These are phyloP conservation scores for Sphenodon punctatus DNA, from an alignment of 2,797 vertebrate genomes.

Conservation along the genomic window DNA sequence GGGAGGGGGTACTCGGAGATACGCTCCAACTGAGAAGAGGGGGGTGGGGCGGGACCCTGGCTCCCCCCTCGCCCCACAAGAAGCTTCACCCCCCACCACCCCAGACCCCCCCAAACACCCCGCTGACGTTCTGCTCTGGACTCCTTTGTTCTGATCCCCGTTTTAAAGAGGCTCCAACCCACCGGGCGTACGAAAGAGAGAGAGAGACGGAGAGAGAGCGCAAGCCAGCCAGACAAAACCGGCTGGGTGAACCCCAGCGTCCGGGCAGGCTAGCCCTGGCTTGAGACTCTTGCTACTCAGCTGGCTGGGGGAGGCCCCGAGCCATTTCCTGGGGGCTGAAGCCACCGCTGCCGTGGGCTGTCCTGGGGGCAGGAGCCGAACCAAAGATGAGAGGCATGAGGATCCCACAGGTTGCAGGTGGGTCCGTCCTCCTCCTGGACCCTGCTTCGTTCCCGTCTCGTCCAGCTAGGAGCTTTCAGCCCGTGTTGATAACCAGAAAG, in stretches of 20 bases:
- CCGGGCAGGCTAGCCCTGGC: background rate
- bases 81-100: constrained; percentile 11
- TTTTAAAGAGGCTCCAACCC: constrained; percentile 32
- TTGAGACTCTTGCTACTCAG: too few relatives aligned
- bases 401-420: too few relatives aligned
- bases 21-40: background rate
- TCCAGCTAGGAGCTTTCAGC: too few relatives aligned
- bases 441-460: too few relatives aligned
- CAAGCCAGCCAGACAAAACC: constrained; percentile 38
- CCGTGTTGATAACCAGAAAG: too few relatives aligned
- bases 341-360: too few relatives aligned
- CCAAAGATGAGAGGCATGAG: too few relatives aligned
- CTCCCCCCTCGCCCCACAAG: constrained; percentile 23
- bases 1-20: background rate
- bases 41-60: background rate
- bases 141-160: constrained; percentile 37
- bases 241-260: background rate
- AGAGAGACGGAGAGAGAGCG: constrained; percentile 47
- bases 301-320: too few relatives aligned
- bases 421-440: too few relatives aligned
- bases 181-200: constrained; percentile 68
- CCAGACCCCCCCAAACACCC: constrained; percentile 6
- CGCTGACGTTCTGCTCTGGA: constrained; percentile 37
- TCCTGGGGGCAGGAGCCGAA: too few relatives aligned
- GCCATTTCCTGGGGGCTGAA: too few relatives aligned